Base-by-base conservation (phyloP, 2,888 invertebrate species). In the Agriopis aurantiaria region DNA sequence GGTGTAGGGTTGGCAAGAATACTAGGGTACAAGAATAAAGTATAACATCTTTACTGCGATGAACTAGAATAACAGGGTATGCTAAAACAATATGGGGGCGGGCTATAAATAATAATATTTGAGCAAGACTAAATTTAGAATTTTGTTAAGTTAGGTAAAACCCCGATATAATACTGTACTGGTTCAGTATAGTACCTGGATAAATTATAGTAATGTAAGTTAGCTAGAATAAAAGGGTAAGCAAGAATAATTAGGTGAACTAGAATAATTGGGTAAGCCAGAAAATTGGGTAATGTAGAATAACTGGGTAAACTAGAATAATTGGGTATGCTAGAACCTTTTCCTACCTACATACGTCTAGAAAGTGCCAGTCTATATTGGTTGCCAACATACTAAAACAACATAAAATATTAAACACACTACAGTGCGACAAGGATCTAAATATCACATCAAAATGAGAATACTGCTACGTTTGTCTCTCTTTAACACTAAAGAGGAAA, bases 331-430 rank as follows among this genome's bases (percentile, higher is more conserved):
- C n/a, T 55, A 41, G 3, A 41, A 41, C 41, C 3, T 41, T n/a
- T 55, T 8, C 33, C 4, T 33, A 33, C 53, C 8, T 10, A 1
- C 40, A 55, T n/a, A 41, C 33, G 41, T 55, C 6, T 52, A 52
- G 14, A 52, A 11, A 52, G 5, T 33, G 8, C 9, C 52, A 5
- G 3, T 3, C 9, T 51, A 2, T 40, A 56, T 56, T 56, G 41
- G 53, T 55, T 0, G 40, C n/a, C 11, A 12, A 41, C 10, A 43
- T 12, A 57, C 10, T 45, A 57, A 43, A 43, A 17, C 6, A 43
- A 57, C 56, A 57, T 17, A 43, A 14, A 48, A 33, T 48, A 23
- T 23, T 23, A 12, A 71, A 55, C 60, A 75, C 23, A 9, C 12
- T 52, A 51, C 51, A 51, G 52, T 43, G 0, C 11, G 17, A 10